Evolutionary conservation across 53 echinoderm and acorn worm species (phyloP), one percentile per base, ranked within the genome.

Genomic region (Patiria pectinifera): DNA sequence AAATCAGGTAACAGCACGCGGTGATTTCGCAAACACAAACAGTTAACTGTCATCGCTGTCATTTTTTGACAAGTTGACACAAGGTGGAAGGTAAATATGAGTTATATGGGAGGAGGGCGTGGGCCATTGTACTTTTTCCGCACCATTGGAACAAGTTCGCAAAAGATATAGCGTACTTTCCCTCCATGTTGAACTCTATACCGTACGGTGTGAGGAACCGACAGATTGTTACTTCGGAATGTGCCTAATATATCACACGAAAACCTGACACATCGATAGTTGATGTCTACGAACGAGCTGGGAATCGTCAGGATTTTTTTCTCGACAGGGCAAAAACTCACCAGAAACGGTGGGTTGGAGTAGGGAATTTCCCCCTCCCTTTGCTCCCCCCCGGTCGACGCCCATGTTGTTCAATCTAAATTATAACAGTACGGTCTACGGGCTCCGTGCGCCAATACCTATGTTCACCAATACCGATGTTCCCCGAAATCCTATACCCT

Each of bases 41-140:
- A 48, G 74, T 86, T 19, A 49, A 13, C 75, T 86, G 58, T 24
- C 76, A 70, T 18, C 53, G 72, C 86, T 46, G 1, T 15, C 48
- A 79, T 86, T 85, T 48, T 24, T 25, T 86, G 76, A 76, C 86
- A 86, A 49, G 53, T 71, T 75, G 86, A 71, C 47, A 69, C 44
- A 10, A 14, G 3, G 70, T 45, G 23, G 43, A 47, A 16, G 63
- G 69, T 86, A 75, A 72, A 86, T 48, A 86, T 18, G 21, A 44
- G 63, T 10, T 49, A 21, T 22, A 16, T 21, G 74, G 24, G 18
- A 43, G 35, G 85, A 7, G 45, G n/a, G 70, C 45, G 18, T 70
- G 21, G 69, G 69, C 69, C 45, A 14, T 21, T 85, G 85, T 43
- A 85, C 85, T 85, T 85, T 62, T 5, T 2, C 53, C 53, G 53